Base-by-base conservation (phyloP, 2,888 invertebrate species). In the Prenolepis imparis region DNA sequence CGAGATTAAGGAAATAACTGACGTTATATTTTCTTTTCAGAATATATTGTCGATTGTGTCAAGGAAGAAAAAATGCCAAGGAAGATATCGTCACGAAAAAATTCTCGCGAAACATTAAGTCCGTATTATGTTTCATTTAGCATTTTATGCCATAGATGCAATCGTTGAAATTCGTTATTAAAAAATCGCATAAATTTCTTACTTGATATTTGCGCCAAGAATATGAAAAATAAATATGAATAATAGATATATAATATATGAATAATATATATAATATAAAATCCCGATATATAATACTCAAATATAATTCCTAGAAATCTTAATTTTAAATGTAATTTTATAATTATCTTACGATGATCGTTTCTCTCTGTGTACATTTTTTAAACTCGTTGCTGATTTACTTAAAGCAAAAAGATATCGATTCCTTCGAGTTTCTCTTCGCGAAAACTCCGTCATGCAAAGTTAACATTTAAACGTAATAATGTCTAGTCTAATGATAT, bases 391-490 rank as follows among this genome's bases (percentile, higher is more conserved):
- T 1, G 67, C 41, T 39, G n/a, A 39, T n/a, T 11, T 52, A n/a
- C 18, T 11, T 21, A 18, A 32, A 32, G 6, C 21, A 24, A 3
- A 28, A 36, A 44, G n/a, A 66, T 21, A 52, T 36, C 48, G 24
- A 48, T 64, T 41, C 12, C 32, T 28, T 24, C 12, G 15, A 77
- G 84, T 87, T 86, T 73, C 84, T 87, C 82, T 67, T 55, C 66
- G 82, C 72, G 78, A 81, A 82, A 63, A 59, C 52, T 63, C 82
- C 83, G 85, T 86, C 87, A 78, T 84, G 88, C 83, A 78, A 89
- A 85, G 82, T 72, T 88, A 84, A 87, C 87, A 91, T 92, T 92
- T 88, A 91, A 92, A 92, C 92, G 91, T 91, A 91, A 91, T 91
- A 89, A 88, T 85, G 86, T 87, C 86, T 89, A 91, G 86, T 89